phyloP scores from a whole-genome alignment of 2,888 invertebrate genomes.

The Corbicula japonica region DNA sequence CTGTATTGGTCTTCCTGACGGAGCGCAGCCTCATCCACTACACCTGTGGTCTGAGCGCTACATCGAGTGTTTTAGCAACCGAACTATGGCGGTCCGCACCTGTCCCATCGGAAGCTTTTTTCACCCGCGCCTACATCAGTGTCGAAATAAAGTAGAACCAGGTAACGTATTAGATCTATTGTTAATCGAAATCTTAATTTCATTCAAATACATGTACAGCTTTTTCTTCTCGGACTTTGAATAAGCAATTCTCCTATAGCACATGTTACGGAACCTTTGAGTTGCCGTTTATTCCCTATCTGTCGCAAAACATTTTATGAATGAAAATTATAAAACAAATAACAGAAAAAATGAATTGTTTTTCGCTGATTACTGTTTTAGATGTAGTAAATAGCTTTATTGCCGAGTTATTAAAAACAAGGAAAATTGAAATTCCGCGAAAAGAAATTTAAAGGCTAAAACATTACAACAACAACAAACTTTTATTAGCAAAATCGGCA shows the following conservation, averaged over 20 bases:
- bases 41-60: slow-evolving; percentile 56
- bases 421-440: too few relatives aligned
- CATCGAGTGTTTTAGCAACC: slow-evolving; percentile 60
- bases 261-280: not conserved
- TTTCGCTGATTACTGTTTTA: too few relatives aligned
- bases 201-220: not conserved
- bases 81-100: slow-evolving; percentile 58
- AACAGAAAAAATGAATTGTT: too few relatives aligned
- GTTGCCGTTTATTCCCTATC: not conserved
- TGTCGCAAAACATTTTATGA: not conserved
- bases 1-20: slow-evolving; percentile 65
- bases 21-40: slow-evolving; percentile 55
- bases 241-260: not conserved
- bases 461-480: too few relatives aligned
- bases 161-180: slow-evolving; percentile 28
- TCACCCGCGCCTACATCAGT: slow-evolving; percentile 52
- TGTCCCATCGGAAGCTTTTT: slow-evolving; percentile 57
- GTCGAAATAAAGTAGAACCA: slow-evolving; percentile 56
- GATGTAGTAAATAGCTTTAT: too few relatives aligned
- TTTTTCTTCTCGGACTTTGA: not conserved
- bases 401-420: too few relatives aligned
- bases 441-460: too few relatives aligned
- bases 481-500: too few relatives aligned
- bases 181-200: not conserved
- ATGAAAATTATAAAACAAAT: too few relatives aligned